Conservation (phyloP, 2,888 invertebrate genomes). For the Rapana venosa region DNA sequence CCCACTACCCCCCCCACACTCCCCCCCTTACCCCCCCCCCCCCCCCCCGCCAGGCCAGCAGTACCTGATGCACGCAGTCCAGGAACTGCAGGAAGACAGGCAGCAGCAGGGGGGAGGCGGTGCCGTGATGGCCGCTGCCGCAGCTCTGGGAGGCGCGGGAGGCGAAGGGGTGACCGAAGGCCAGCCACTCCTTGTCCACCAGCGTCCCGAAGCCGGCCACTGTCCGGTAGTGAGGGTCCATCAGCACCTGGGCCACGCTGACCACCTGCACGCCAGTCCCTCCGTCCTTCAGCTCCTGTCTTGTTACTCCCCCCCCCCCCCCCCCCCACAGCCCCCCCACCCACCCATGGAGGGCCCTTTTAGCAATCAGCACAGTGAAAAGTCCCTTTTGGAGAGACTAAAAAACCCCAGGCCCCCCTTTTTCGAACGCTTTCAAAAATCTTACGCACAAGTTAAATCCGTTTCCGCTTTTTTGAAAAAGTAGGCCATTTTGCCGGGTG, state of each 20-base stretch:
- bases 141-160: conserved; percentile 92
- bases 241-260: conserved; percentile 93
- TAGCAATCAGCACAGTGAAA: too few relatives aligned
- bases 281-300: too few relatives aligned
- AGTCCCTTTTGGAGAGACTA: too few relatives aligned
- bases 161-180: conserved; percentile 94
- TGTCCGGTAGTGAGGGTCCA: conserved; percentile 97
- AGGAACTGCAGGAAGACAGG: conserved; percentile 98
- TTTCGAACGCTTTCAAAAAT: too few relatives aligned
- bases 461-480: too few relatives aligned
- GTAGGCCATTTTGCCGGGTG: too few relatives aligned
- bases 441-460: too few relatives aligned
- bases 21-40: neutral
- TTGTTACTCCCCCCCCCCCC: too few relatives aligned
- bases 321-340: too few relatives aligned
- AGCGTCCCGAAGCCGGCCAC: conserved; percentile 87
- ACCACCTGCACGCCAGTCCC: conserved; percentile 82
- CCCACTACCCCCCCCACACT: neutral
- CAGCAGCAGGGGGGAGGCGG: conserved; percentile 89
- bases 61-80: conserved; percentile 94
- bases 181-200: conserved; percentile 98
- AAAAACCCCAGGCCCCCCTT: too few relatives aligned
- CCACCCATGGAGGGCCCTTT: too few relatives aligned
- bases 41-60: neutral
- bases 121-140: conserved; percentile 83